Evolutionary conservation across 1,140 invertebrate species (phyloP), one percentile per base, ranked within the genome.

Genomic region (Frieseomelitta varia): DNA sequence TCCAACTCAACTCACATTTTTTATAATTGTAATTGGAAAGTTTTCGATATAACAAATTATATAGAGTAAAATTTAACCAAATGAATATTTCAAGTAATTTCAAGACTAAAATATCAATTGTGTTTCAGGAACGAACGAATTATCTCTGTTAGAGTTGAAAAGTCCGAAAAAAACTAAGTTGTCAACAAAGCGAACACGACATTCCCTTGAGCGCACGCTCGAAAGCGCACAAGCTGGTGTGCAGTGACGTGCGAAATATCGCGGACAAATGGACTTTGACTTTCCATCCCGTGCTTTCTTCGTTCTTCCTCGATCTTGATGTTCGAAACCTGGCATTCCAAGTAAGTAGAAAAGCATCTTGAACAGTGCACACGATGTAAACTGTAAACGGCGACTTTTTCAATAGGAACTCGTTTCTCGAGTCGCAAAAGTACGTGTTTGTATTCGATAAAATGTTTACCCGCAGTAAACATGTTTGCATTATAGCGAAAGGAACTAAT

Each of bases 201-300:
- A 6, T 51, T 55, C 21, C 15, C 30, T 55, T 39, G 27, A 53
- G 8, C 30, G 30, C 10, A 34, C 63, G 47, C 63, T 78, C 47
- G 76, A 53, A 24, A 34, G 61, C 61, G n/a, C 27, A 0, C 76
- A 15, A 68, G 51, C 3, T 65, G 65, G 39, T 68, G 65, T 39
- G 63, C 77, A 55, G n/a, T 8, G 47, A 67, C 47, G n/a, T 24
- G 76, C 47, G 11, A 67, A 78, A 79, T 79, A 55, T 68, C 15
- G 51, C 77, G 51, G 12, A 39, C 63, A 68, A 69, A 79, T 55
- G 63, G 51, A 79, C 47, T 68, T 55, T 34, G 51, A 79, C 47
- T 34, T 55, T 79, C 27, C 55, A 34, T 79, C 21, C 24, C 17
- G 17, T 19, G 30, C 61, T n/a, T 34, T 30, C 17, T 30, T 30